These are phyloP conservation scores for Saguinus midas DNA, from an alignment of 2,113 vertebrate species.

Conservation along the genomic window DNA sequence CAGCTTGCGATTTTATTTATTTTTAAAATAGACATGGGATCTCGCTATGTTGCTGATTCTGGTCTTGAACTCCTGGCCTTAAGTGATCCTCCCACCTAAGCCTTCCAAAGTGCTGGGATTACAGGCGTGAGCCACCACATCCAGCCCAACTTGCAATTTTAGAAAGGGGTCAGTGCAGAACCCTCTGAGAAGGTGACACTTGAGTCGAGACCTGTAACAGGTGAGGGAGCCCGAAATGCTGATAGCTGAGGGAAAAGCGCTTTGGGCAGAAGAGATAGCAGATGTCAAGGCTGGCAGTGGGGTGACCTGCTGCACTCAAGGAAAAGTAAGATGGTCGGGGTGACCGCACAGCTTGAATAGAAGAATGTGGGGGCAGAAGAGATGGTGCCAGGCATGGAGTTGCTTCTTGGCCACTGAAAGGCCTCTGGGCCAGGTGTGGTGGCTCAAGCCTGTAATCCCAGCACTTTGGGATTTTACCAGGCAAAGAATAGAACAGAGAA, in stretches of 20 bases:
- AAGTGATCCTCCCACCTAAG: too few relatives aligned
- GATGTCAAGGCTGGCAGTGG: not conserved
- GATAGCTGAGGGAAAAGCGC: not conserved
- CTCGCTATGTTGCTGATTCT: too few relatives aligned
- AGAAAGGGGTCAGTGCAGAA: not conserved
- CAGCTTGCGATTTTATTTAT: too few relatives aligned
- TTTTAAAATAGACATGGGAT: too few relatives aligned
- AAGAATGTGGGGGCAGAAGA: not conserved
- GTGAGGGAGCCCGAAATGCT: not conserved
- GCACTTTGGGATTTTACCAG: too few relatives aligned
- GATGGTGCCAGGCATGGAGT: not conserved
- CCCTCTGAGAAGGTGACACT: not conserved
- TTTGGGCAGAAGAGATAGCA: not conserved
- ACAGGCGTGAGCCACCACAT: too few relatives aligned
- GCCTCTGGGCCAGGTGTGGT: not conserved
- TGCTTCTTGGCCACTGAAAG: not conserved
- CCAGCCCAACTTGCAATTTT: not conserved
- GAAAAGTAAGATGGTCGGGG: not conserved
- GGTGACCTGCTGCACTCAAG: not conserved
- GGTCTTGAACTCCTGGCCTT: too few relatives aligned
- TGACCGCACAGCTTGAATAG: rapidly evolving
- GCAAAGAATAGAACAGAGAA: too few relatives aligned
- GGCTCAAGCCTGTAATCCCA: not conserved
- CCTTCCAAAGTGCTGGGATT: too few relatives aligned
- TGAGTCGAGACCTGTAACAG: not conserved